A percentile compares a stretch with the other conserved stretches of the same genome.
These are phyloP conservation scores for Andricus grossulariae DNA, from an alignment of 1,140 invertebrate species.

Conservation along the genomic window DNA sequence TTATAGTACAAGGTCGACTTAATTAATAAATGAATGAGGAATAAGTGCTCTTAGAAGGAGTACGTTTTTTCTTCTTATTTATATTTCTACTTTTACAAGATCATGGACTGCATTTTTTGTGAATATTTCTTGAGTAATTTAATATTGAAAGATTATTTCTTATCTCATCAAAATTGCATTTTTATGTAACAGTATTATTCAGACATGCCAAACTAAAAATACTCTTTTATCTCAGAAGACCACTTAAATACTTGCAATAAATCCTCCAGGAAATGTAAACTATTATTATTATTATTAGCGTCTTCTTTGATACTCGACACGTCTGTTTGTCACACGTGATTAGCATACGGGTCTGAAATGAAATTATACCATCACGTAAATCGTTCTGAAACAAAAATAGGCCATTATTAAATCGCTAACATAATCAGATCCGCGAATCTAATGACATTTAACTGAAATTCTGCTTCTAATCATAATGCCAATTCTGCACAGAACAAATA, in stretches of 20 bases:
- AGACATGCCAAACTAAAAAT: not conserved
- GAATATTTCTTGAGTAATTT: no score
- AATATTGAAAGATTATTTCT: not conserved
- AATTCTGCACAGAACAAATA: not conserved
- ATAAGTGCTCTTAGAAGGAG: slow-evolving; percentile 7
- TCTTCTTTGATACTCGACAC: slow-evolving; percentile 3
- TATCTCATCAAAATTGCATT: not conserved
- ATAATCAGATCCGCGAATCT: not conserved
- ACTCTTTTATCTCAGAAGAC: not conserved
- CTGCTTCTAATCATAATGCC: not conserved
- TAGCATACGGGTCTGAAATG: not conserved
- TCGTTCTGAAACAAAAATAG: not conserved
- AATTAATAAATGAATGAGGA: slow-evolving; percentile 22
- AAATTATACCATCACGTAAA: not conserved
- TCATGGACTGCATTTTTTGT: no score
- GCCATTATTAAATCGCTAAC: not conserved
- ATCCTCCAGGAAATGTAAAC: not conserved
- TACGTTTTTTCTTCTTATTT: not conserved
- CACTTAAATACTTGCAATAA: not conserved
- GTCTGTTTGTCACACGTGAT: not conserved
- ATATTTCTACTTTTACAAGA: no score
- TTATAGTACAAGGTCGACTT: not conserved
- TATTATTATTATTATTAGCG: slow-evolving; percentile 17
- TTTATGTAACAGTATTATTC: not conserved
- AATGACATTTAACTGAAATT: not conserved